These are phyloP conservation scores for Diadophis punctatus DNA, from an alignment of 2,113 vertebrate genomes.

Conservation along the genomic window DNA sequence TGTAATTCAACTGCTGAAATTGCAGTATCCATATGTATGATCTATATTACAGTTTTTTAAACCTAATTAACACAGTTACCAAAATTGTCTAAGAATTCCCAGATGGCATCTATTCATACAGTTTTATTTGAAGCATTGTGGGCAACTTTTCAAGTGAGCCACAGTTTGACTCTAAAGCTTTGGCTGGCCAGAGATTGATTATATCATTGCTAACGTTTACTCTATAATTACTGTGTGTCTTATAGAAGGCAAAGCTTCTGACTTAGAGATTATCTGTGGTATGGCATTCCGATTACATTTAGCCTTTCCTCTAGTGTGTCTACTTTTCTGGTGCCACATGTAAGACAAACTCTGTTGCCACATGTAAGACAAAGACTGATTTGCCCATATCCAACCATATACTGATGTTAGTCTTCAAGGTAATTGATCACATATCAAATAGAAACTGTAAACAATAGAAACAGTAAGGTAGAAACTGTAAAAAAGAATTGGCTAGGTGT, in stretches of 20 bases:
- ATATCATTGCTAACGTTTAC: constrained; percentile 15
- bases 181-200: constrained; percentile 34
- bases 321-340: not conserved
- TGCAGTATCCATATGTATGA: constrained; percentile 19
- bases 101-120: constrained; percentile 31
- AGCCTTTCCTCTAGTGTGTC: constrained; percentile 19
- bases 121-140: constrained; percentile 36
- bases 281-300: constrained; percentile 18
- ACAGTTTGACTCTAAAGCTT: constrained; percentile 19
- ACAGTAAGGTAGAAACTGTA: not conserved
- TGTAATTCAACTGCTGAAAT: not conserved
- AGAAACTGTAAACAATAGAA: not conserved
- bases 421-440: not conserved
- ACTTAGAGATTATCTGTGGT: constrained; percentile 7
- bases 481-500: not conserved
- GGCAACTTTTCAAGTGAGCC: constrained; percentile 12
- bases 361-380: not conserved
- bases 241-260: constrained; percentile 20
- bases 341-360: not conserved
- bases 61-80: constrained; percentile 52
- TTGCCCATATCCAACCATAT: not conserved
- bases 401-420: not conserved
- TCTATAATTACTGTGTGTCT: constrained; percentile 30
- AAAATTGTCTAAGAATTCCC: constrained; percentile 53
- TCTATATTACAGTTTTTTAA: constrained; percentile 54